Percentiles rank a stretch among this genome's conserved stretches.
phyloP scores from a whole-genome alignment of 2,113 vertebrate species.

The Rostratula benghalensis region DNA sequence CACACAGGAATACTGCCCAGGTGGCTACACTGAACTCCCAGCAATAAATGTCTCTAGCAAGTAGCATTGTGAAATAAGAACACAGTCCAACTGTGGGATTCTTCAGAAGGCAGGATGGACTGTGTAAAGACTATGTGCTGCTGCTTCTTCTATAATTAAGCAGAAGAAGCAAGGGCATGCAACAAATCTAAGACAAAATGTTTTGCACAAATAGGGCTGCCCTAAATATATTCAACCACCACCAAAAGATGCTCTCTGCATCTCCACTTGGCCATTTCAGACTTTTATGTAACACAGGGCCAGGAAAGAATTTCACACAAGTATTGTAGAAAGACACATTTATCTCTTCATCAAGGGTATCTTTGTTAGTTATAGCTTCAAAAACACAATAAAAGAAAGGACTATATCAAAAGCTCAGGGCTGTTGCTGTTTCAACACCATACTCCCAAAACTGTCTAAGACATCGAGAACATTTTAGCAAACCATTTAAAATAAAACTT shows the following conservation, averaged over 20 bases:
- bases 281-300: neutral
- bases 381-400: neutral
- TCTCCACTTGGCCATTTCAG: neutral
- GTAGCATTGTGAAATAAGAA: neutral
- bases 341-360: neutral
- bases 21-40: neutral
- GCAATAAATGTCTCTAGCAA: neutral
- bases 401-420: neutral
- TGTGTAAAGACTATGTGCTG: neutral
- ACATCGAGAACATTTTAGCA: neutral
- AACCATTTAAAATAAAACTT: constrained; percentile 31
- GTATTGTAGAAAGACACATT: neutral
- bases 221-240: neutral
- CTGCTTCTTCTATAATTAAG: neutral
- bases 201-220: fast-evolving
- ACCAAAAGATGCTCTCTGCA: neutral
- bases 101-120: neutral
- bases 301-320: neutral
- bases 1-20: neutral
- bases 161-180: neutral
- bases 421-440: neutral
- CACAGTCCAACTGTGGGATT: neutral
- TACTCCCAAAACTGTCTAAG: neutral
- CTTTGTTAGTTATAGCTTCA: neutral
- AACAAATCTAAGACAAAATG: neutral